Conservation (phyloP, 2,113 vertebrate genomes). For the Polyodon spathula region DNA sequence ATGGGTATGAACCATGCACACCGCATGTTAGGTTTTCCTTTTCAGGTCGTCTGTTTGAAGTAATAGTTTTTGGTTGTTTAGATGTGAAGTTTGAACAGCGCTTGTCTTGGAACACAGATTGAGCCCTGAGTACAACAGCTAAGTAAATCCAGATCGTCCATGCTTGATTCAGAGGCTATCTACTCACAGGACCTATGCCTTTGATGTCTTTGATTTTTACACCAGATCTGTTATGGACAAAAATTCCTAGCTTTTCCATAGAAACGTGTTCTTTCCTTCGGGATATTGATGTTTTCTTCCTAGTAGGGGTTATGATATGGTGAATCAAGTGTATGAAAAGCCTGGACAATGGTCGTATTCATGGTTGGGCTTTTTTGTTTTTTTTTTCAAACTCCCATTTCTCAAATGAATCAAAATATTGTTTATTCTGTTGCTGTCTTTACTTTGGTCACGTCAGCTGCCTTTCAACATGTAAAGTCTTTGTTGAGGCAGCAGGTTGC, state of each 20-base stretch:
- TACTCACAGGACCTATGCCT: slow-evolving; percentile 70
- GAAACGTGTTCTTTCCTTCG: slow-evolving; percentile 92
- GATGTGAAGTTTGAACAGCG: slow-evolving; percentile 27
- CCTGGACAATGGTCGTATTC: slow-evolving; percentile 84
- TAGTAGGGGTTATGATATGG: slow-evolving; percentile 99
- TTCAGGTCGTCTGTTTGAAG: slow-evolving; percentile 17
- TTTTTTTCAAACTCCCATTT: slow-evolving; percentile 55
- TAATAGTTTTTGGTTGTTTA: slow-evolving; percentile 24
- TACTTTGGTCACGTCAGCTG: slow-evolving; percentile 71
- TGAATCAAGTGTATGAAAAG: slow-evolving; percentile 90
- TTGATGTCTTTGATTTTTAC: slow-evolving; percentile 86
- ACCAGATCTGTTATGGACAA: slow-evolving; percentile 84
- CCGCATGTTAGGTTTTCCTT: slow-evolving; percentile 10
- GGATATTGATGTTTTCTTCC: slow-evolving; percentile 99
- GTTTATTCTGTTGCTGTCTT: slow-evolving; percentile 75
- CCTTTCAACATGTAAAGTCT: slow-evolving; percentile 76
- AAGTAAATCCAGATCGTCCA: slow-evolving; percentile 78
- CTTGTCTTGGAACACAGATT: slow-evolving; percentile 55
- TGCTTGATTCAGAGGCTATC: slow-evolving; percentile 80
- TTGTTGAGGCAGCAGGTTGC: slow-evolving; percentile 84
- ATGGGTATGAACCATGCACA: slow-evolving; percentile 11
- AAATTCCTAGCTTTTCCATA: slow-evolving; percentile 97
- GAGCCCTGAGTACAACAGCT: slow-evolving; percentile 54
- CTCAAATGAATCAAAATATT: slow-evolving; percentile 88
- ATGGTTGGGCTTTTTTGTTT: slow-evolving; percentile 37